Evolutionary conservation across 1,140 invertebrate species (phyloP).

Genomic region (Caenorhabditis briggsae): DNA sequence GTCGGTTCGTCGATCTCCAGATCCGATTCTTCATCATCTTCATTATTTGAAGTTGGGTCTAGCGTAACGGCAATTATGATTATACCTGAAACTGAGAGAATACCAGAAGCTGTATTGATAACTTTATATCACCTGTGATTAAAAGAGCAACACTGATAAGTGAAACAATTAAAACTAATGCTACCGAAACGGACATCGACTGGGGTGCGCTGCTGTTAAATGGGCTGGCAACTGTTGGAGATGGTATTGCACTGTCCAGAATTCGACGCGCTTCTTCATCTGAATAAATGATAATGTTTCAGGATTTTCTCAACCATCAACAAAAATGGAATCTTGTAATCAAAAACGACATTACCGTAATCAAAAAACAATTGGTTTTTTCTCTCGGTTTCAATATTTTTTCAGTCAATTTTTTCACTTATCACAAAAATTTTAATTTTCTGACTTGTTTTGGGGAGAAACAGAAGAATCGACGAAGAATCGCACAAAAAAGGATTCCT

Average conservation of each 20-base stretch:
- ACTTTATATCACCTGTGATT: not conserved
- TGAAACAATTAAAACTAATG: slow-evolving; percentile 41
- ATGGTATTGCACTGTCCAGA: slow-evolving; percentile 32
- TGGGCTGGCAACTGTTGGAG: slow-evolving; percentile 21
- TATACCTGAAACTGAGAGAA: not conserved
- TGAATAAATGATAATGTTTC: not conserved
- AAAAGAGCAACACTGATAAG: slow-evolving; percentile 41
- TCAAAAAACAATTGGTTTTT: no score
- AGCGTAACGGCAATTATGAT: slow-evolving; percentile 49
- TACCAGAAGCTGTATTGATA: not conserved
- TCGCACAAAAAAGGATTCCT: no score
- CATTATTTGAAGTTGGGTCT: slow-evolving; percentile 49
- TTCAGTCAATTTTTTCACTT: no score
- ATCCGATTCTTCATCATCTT: slow-evolving; percentile 48
- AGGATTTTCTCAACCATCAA: no score
- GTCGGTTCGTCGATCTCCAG: slow-evolving; percentile 10
- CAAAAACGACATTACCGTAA: no score
- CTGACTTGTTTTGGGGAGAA: no score
- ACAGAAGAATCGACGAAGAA: no score
- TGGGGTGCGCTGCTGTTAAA: slow-evolving; percentile 30
- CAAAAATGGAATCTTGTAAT: no score
- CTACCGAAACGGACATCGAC: slow-evolving; percentile 42
- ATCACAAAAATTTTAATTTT: no score
- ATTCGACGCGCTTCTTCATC: slow-evolving; percentile 33
- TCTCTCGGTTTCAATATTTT: no score